Base-by-base conservation (phyloP, 2,888 invertebrate species). In the Oegoconia quadripuncta region DNA sequence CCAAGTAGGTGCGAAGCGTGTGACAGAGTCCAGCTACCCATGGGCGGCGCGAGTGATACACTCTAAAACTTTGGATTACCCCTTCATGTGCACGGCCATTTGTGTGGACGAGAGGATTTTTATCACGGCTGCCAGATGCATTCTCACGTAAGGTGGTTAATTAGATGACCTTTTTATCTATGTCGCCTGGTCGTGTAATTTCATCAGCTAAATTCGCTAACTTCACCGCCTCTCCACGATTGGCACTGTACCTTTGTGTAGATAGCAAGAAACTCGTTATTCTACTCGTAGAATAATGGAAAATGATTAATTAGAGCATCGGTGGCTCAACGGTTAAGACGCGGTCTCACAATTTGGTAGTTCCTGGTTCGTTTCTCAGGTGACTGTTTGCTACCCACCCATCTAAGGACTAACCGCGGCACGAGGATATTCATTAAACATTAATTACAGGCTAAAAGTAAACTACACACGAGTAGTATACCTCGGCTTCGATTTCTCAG, bases 1-100 rank as follows among this genome's bases (percentile, higher is more conserved):
- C 41, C 56, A 74, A 27, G 52, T 59, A 1, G 47, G 60, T 11
- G 71, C 72, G 1, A 27, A 1, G 0, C 31, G 33, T 0, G 60
- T 44, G 0, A 6, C 46, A 0, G 68, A 67, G 37, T 23, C 18
- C 0, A 27, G 44, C 0, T 75, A 75, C 34, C 69, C 60, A 0
- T 83, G 80, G 79, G 59, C 77, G 17, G 80, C 72, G 1, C 52
- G 64, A 5, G 72, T 83, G 1, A 39, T 78, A 0, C 81, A 79
- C 37, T 76, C 82, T 0, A 40, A 39, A 0, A 32, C 5, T 0
- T 6, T 22, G 0, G 32, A 42, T 3, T 2, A 32, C 0, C 79
- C 80, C 0, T 57, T 71, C 35, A 13, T 72, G 2, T 84, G 83
- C 40, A 77, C 76, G 0, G 80, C 77, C 0, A 39, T 45, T 0